These are phyloP conservation scores for Coelopa pilipes DNA, from an alignment of 2,888 invertebrate genomes.

Conservation along the genomic window DNA sequence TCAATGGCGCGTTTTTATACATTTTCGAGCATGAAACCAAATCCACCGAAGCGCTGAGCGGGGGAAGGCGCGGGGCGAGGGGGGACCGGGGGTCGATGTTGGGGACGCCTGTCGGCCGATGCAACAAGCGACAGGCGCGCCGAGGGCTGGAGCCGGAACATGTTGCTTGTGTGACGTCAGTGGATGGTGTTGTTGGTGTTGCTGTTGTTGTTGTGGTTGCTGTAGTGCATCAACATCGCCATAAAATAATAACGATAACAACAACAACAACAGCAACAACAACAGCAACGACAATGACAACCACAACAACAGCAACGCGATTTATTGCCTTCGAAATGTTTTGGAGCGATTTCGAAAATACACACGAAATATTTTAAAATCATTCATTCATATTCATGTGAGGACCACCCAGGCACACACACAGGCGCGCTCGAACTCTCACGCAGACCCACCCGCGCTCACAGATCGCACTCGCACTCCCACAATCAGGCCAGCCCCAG, in stretches of 20 bases:
- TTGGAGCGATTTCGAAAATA: conserved; percentile 18
- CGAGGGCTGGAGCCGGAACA: conserved; percentile 16
- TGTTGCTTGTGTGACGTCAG: conserved; percentile 18
- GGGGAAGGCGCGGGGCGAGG: no score
- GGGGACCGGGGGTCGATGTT: not conserved
- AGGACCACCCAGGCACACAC: conserved; percentile 5
- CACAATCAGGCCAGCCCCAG: no score
- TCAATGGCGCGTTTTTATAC: no score
- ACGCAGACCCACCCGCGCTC: not conserved
- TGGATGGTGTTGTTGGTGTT: conserved; percentile 7
- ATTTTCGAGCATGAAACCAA: no score
- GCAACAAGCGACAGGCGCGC: conserved; percentile 29
- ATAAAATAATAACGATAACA: not conserved
- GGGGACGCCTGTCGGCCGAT: not conserved
- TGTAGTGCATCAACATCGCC: not conserved
- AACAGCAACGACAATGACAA: not conserved
- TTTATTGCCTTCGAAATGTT: conserved; percentile 28
- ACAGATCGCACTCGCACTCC: no score
- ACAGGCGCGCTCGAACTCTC: not conserved
- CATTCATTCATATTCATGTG: conserved; percentile 28
- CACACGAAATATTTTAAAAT: conserved; percentile 29
- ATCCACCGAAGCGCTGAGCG: no score
- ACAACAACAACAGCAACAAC: no score
- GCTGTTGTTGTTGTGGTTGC: conserved; percentile 5
- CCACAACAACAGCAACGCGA: conserved; percentile 3